Percentiles rank a stretch among this genome's conserved stretches.
Evolutionary conservation across 2,888 invertebrate species (phyloP).

Genomic region (Drymonia ruficornis): DNA sequence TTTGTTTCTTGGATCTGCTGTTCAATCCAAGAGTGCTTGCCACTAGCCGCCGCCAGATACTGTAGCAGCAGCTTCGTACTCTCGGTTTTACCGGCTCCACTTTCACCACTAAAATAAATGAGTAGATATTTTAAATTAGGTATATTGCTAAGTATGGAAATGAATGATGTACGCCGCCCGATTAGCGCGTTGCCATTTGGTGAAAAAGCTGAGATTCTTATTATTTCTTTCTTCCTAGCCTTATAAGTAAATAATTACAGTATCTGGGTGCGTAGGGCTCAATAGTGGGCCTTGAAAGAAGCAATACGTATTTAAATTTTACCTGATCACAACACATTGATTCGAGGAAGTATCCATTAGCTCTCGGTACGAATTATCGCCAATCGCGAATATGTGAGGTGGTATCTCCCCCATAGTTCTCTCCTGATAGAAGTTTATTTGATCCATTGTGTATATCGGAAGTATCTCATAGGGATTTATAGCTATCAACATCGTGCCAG

Average conservation of each 20-base stretch:
- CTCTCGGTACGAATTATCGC: slow-evolving; percentile 94
- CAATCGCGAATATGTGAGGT: slow-evolving; percentile 98
- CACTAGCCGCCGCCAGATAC: slow-evolving; percentile 96
- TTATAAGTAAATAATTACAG: too few species aligned
- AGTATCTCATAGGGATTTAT: slow-evolving; percentile 97
- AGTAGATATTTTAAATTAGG: background rate
- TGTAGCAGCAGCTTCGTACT: slow-evolving; percentile 97
- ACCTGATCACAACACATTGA: slow-evolving; percentile 98
- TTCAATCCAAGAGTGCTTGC: slow-evolving; percentile 98
- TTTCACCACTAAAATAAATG: slow-evolving; percentile 91
- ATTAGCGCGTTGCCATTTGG: too few species aligned
- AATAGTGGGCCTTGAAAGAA: too few species aligned
- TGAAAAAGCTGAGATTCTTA: too few species aligned
- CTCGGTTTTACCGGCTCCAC: slow-evolving; percentile 98
- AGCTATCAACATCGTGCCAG: slow-evolving; percentile 97
- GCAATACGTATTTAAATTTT: slow-evolving; percentile 13
- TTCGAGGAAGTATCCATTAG: slow-evolving; percentile 90
- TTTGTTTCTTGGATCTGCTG: slow-evolving; percentile 98
- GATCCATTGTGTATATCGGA: slow-evolving; percentile 96
- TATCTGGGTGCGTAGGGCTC: too few species aligned
- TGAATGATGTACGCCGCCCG: too few species aligned
- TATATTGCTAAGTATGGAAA: background rate
- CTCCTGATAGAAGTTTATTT: slow-evolving; percentile 93
- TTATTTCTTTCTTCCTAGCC: too few species aligned
- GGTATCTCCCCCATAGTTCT: slow-evolving; percentile 93